Conservation (phyloP, 2,113 vertebrate genomes). For the Datnioides undecimradiatus region DNA sequence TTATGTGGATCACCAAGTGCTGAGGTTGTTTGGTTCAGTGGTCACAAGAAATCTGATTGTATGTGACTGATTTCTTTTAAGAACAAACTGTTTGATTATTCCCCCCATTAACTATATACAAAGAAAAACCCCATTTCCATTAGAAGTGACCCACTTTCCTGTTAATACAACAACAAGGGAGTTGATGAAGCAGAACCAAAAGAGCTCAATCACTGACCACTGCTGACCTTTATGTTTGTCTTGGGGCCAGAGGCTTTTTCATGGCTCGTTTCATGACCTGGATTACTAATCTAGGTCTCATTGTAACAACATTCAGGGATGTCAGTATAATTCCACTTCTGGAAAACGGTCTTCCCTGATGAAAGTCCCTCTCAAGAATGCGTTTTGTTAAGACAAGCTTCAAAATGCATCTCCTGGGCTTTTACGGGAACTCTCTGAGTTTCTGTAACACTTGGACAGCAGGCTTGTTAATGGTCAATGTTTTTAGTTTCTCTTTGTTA, state of each 20-base stretch:
- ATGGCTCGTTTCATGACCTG: slow-evolving; percentile 28
- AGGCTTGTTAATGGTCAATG: neutral
- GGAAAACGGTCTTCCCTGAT: neutral
- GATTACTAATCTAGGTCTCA: neutral
- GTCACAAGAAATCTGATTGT: no score
- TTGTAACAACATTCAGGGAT: neutral
- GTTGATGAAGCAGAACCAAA: slow-evolving; percentile 5
- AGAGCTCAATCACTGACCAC: neutral
- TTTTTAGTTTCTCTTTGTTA: neutral
- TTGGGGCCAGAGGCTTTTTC: neutral
- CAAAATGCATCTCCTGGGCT: neutral
- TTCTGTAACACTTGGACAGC: no score
- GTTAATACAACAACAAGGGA: neutral
- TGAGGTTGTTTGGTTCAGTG: neutral
- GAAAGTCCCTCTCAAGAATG: neutral
- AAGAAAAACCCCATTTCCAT: neutral
- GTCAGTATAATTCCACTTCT: neutral
- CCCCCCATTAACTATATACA: neutral
- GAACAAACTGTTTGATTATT: no score
- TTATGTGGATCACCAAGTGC: no score
- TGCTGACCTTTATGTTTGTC: neutral
- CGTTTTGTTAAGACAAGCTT: slow-evolving; percentile 20
- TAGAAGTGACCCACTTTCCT: slow-evolving; percentile 32
- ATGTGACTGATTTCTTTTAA: neutral
- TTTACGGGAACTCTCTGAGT: no score